Evolutionary conservation across 2,888 invertebrate species (phyloP).

Genomic region (Heliconius ismenius): DNA sequence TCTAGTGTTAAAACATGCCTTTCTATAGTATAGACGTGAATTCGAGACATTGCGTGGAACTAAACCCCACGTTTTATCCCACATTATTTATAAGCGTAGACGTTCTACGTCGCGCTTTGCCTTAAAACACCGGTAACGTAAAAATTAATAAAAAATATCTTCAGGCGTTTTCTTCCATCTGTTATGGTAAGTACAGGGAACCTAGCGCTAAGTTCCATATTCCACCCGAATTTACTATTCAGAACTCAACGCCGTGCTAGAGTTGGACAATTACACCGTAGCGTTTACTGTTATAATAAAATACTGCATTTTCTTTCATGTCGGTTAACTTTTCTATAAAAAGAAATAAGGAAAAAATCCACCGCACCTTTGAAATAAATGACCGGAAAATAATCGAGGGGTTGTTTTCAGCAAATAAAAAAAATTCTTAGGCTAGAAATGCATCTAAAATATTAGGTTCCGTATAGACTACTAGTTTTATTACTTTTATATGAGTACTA

Average conservation of each 20-base stretch:
- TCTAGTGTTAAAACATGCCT: too few relatives aligned
- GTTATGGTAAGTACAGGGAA: background rate
- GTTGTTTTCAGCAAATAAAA: conserved; percentile 14
- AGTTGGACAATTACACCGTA: background rate
- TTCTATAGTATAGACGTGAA: too few relatives aligned
- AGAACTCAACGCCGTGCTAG: background rate
- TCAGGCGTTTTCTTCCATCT: background rate
- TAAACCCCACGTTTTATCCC: too few relatives aligned
- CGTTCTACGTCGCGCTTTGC: too few relatives aligned
- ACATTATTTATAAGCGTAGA: too few relatives aligned
- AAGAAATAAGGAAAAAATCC: conserved; percentile 23
- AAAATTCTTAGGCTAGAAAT: background rate
- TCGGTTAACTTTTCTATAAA: background rate
- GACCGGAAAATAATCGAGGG: conserved; percentile 28
- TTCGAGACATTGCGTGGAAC: too few relatives aligned
- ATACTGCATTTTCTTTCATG: background rate
- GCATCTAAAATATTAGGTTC: background rate
- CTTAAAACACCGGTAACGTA: too few relatives aligned
- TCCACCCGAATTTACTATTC: background rate
- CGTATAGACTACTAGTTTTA: background rate
- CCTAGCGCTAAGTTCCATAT: background rate
- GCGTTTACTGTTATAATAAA: background rate
- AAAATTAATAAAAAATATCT: background rate
- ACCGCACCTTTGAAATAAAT: conserved; percentile 31
- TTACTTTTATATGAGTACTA: background rate